Evolutionary conservation across 2,888 invertebrate genomes (phyloP), one percentile per base, ranked within the genome.

Genomic region (Panopea generosa): DNA sequence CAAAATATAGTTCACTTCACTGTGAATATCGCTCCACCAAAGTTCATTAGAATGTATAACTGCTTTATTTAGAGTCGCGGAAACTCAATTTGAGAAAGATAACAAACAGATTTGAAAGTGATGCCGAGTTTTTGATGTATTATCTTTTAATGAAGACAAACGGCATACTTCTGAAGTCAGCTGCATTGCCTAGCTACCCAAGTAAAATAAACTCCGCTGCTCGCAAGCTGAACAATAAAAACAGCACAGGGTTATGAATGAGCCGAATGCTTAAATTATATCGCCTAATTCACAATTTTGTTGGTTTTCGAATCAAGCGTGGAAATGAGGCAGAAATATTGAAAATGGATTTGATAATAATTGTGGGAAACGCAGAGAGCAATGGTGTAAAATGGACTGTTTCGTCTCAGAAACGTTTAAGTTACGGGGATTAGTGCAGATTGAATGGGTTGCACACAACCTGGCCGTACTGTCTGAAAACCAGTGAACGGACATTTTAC

Each of bases 21-120:
- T 70, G 50, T 57, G 69, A 62, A 67, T 68, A 56, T 76, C 66
- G 26, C 56, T 65, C 52, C 53, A 66, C 66, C 59, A 65, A 68
- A 79, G 71, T 79, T 79, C 79, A 79, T 79, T 69, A 79, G 71
- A 79, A 79, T 69, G 72, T 66, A 60, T 72, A 72, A 73, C 75
- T 80, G 69, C 79, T 80, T 72, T 68, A 80, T 80, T 80, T 63
- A 45, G 55, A 69, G 55, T 68, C 52, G 61, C 29, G 60, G 50
- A 78, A 77, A 75, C 79, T 72, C 75, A 76, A 80, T 80, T 80
- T 76, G 72, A 69, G 69, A 57, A 69, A 80, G 79, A 80, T 80
- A 80, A 80, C 75, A 65, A 57, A 62, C 69, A 66, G 79, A 80
- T 80, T 72, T 65, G 63, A 66, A 69, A 68, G 73, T 68, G 73